Conservation (phyloP, 2,888 invertebrate genomes). For the Rhagonycha lutea region DNA sequence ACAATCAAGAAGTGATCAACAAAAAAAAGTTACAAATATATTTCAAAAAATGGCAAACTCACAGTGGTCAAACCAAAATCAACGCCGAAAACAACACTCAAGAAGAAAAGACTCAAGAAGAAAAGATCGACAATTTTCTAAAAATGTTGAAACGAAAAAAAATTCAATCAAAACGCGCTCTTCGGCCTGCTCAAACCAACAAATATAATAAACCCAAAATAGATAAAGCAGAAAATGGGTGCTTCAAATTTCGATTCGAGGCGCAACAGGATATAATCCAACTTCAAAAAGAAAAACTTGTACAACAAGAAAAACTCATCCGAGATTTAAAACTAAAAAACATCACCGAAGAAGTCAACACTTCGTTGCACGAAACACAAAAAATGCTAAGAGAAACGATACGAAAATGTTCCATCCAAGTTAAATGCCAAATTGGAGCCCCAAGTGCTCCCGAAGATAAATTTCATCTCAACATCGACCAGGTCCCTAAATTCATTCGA, state of each 20-base stretch:
- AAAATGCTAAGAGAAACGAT: conserved; percentile 59
- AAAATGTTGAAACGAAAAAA: neutral
- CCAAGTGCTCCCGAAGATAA: conserved; percentile 53
- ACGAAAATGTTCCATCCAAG: conserved; percentile 46
- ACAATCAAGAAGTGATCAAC: neutral
- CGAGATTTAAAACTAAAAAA: conserved; percentile 73
- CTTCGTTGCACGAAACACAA: conserved; percentile 63
- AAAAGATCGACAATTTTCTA: neutral
- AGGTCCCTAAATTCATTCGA: conserved; percentile 70
- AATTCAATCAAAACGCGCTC: neutral
- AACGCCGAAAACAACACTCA: neutral
- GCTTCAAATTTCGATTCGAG: conserved; percentile 57
- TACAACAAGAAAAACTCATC: conserved; percentile 73
- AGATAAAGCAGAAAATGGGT: neutral
- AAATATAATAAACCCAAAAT: neutral
- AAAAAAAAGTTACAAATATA: neutral
- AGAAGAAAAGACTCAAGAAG: neutral
- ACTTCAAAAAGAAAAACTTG: conserved; percentile 70
- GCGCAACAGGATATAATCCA: conserved; percentile 76
- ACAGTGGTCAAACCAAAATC: neutral
- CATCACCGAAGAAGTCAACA: conserved; percentile 66
- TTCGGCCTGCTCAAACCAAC: neutral
- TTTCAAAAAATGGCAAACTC: neutral
- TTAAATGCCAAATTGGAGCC: conserved; percentile 56
- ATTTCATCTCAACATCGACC: conserved; percentile 57